Base-by-base conservation (phyloP, 2,797 vertebrate genomes). In the Ptychadena robeensis region DNA sequence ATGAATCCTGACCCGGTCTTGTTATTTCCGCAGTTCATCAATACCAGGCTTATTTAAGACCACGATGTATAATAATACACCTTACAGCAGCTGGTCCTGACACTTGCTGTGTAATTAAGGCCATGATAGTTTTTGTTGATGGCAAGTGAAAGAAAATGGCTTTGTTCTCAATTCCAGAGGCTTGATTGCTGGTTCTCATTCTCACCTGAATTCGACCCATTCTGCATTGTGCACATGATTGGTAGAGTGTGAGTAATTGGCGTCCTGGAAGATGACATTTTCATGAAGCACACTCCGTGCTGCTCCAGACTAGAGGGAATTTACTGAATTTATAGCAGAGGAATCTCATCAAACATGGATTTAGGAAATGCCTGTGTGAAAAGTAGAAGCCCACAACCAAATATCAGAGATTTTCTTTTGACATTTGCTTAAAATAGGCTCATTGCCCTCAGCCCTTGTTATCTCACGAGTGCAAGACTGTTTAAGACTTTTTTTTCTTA, bases 51-150 rank as follows among this genome's bases (percentile, higher is more conserved):
- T 95, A 96, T 95, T 95, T 93, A 93, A 95, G 92, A 91, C 93
- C 89, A 93, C 93, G 93, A 93, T 88, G 91, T 91, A 91, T 93
- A 92, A 95, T 96, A 95, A 96, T 94, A 94, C 94, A 92, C 92
- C 91, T 93, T 95, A 94, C 93, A 93, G 92, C 92, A 91, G 89
- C 92, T 90, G 89, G 93, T 89, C 93, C 93, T 91, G 91, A 94
- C 94, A 92, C 95, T 95, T 93, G 94, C 95, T 94, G 93, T 92
- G 94, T 97, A 97, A 98, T 98, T 98, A 98, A 96, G 96, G 95
- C 93, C 95, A 94, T 93, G 94, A 95, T 94, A 95, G 94, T 94
- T 93, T 61, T 95, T 94, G 92, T 95, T 95, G 94, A 96, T 93
- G 94, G 96, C 95, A 95, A 95, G 95, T 95, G 95, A 96, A 93